Conservation (phyloP, 2,797 vertebrate species). For the Podarcis siculus region DNA sequence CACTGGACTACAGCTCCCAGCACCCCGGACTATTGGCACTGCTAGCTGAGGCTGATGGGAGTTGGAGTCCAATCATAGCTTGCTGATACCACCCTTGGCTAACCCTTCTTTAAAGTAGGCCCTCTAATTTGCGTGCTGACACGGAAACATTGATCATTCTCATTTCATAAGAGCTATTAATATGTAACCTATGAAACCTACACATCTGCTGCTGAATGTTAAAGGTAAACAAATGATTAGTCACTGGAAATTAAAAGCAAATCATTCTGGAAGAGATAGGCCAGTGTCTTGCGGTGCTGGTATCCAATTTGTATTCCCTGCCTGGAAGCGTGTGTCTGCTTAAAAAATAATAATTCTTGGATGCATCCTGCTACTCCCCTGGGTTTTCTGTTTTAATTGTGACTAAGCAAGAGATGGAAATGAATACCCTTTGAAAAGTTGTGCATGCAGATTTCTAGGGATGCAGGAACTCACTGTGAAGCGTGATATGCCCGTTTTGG, state of each 20-base stretch:
- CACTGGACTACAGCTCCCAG: too few relatives aligned
- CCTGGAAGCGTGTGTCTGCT: constrained; percentile 48
- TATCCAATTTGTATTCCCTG: constrained; percentile 62
- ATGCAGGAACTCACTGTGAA: constrained; percentile 18
- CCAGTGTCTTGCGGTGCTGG: constrained; percentile 52
- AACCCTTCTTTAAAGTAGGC: constrained; percentile 42
- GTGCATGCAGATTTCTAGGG: not conserved
- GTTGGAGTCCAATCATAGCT: too few relatives aligned
- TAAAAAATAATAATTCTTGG: not conserved
- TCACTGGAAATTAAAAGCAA: constrained; percentile 67
- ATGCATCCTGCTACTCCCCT: not conserved
- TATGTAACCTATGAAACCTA: not conserved
- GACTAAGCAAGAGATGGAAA: constrained; percentile 13
- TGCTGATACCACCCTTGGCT: not conserved
- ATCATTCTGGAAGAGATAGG: constrained; percentile 60
- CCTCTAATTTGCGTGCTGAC: constrained; percentile 50
- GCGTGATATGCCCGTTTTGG: too few relatives aligned
- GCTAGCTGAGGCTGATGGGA: too few relatives aligned
- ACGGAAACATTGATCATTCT: constrained; percentile 22
- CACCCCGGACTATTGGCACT: too few relatives aligned
- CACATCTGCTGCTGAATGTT: constrained; percentile 42
- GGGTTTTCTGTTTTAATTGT: not conserved
- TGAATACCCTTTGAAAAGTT: not conserved
- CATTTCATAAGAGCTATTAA: not conserved
- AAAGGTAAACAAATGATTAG: constrained; percentile 62